Evolutionary conservation across 2,797 vertebrate species (phyloP).

Genomic region (Notolabrus celidotus): DNA sequence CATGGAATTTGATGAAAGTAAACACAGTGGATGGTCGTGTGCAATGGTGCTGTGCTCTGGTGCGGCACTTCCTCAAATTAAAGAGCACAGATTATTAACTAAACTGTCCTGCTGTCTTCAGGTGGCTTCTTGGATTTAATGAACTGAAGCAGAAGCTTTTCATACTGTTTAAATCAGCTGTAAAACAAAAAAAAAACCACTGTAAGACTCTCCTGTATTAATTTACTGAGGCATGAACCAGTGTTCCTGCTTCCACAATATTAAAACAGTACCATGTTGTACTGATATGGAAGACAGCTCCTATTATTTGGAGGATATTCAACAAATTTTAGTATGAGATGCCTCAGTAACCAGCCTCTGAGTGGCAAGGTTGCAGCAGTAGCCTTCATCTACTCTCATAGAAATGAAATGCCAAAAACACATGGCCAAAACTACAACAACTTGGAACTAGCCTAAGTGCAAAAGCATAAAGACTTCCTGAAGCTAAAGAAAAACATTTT

Average conservation of each 20-base stretch:
- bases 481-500: no score
- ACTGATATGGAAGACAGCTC: background rate
- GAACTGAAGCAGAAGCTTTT: background rate
- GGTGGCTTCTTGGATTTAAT: background rate
- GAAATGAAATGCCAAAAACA: background rate
- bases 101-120: background rate
- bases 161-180: background rate
- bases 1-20: constrained; percentile 4
- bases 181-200: background rate
- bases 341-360: no score
- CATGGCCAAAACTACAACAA: background rate
- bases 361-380: constrained; percentile 1
- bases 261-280: background rate
- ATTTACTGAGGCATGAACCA: background rate
- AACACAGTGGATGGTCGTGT: background rate
- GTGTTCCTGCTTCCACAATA: background rate
- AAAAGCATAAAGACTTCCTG: no score
- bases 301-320: background rate
- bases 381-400: background rate
- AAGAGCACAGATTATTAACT: background rate
- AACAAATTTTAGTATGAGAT: no score
- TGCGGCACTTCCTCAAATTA: constrained; percentile 3
- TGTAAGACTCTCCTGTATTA: background rate
- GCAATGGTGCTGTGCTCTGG: background rate
- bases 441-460: no score